These are phyloP conservation scores for Aleiodes alternator DNA, from an alignment of 2,888 invertebrate species.

Conservation along the genomic window DNA sequence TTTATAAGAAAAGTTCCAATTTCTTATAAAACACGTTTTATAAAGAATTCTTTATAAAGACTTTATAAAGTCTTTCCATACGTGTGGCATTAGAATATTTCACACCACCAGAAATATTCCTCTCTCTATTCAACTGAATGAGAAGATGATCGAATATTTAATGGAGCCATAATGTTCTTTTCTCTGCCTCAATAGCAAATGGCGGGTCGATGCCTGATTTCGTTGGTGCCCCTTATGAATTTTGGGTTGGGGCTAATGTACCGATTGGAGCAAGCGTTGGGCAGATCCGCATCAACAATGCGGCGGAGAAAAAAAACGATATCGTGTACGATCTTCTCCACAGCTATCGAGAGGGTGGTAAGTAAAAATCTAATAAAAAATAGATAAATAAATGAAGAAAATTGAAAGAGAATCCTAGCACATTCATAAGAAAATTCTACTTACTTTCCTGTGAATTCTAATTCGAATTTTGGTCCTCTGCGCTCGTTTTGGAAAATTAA, in stretches of 20 bases:
- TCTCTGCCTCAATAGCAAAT: constrained; percentile 69
- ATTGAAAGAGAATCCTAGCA: too few relatives aligned
- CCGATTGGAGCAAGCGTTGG: constrained; percentile 91
- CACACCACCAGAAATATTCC: too few relatives aligned
- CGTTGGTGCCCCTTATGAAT: constrained; percentile 90
- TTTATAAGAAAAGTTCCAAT: too few relatives aligned
- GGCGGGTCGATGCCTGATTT: constrained; percentile 82
- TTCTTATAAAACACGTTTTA: too few relatives aligned
- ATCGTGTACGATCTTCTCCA: constrained; percentile 88
- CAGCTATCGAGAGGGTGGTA: constrained; percentile 89
- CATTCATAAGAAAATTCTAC: too few relatives aligned
- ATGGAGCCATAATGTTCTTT: constrained; percentile 5
- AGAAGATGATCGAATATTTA: not conserved
- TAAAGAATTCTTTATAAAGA: too few relatives aligned
- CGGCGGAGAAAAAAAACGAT: constrained; percentile 80
- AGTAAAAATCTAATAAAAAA: constrained; percentile 42
- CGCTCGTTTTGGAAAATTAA: too few relatives aligned
- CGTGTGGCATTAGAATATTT: too few relatives aligned
- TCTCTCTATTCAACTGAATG: too few relatives aligned
- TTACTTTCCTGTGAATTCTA: too few relatives aligned
- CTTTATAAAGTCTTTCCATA: too few relatives aligned
- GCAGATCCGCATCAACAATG: constrained; percentile 87
- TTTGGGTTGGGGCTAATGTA: constrained; percentile 93
- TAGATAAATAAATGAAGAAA: not conserved
- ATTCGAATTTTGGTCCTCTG: too few relatives aligned